Evolutionary conservation across 2,797 vertebrate genomes (phyloP), one percentile per base, ranked within the genome.

Genomic region (Clarias laeviceps): DNA sequence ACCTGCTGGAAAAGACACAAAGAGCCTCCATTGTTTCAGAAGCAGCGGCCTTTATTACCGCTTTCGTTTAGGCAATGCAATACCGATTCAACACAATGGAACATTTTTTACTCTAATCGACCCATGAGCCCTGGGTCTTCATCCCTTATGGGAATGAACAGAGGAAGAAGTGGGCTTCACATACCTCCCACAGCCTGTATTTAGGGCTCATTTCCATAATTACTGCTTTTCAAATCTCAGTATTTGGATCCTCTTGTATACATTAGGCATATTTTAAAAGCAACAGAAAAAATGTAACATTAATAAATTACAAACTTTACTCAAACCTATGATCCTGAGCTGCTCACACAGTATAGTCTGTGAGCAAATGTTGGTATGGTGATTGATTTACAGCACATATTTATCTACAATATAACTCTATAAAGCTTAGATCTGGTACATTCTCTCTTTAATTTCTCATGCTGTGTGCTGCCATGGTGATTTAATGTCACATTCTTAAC

Each of bases 11-110:
- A 84, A 79, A 86, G 24, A 45, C 79, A 87, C 79, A 85, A 85
- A 84, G 85, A 29, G 77, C 78, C 22, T 59, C 78, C 73, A 89
- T 88, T 89, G 90, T 87, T 89, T 87, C 72, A 86, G 34, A 62
- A 85, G 70, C 84, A 80, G 70, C 57, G 57, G 85, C 86, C 87
- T 85, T 85, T 83, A 87, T 87, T 87, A 89, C 80, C 27, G 80
- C 45, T 62, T 76, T 76, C 37, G 62, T 88, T 74, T 80, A 56
- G 70, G 87, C 84, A 81, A 86, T 82, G 86, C 84, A 86, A 85
- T 80, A 82, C 84, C 45, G 32, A 84, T 80, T 80, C 54, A 57
- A 62, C 66, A 90, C 89, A 90, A 90, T 84, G 72, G 74, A 82
- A 73, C 65, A 76, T 27, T 37, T 88, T 88, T 84, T 84, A 86